Percentiles rank a stretch among this genome's conserved stretches.
phyloP scores from a whole-genome alignment of 2,888 invertebrate species.

The Amitus sp. region DNA sequence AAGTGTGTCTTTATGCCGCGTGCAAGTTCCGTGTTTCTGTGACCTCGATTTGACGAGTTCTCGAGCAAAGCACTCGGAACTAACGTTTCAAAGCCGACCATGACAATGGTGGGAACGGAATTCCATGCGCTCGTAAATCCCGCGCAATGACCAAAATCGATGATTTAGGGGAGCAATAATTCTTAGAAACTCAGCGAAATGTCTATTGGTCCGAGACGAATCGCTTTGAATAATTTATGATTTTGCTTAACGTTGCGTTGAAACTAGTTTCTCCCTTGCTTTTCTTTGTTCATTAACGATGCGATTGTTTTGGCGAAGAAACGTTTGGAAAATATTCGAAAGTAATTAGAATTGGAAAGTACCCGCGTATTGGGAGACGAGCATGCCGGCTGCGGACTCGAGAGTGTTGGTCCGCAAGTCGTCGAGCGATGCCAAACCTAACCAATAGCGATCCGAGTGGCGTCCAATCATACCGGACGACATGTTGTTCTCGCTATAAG shows the following conservation, averaged over 20 bases:
- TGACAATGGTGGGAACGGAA: slow-evolving; percentile 6
- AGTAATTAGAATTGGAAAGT: slow-evolving; percentile 40
- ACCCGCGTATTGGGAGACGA: slow-evolving; percentile 93
- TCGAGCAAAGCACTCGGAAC: too few relatives aligned
- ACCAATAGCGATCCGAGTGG: slow-evolving; percentile 82
- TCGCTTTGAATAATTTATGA: background rate
- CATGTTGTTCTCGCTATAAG: slow-evolving; percentile 91
- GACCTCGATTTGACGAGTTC: slow-evolving; percentile 56
- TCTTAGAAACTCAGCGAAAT: too few relatives aligned
- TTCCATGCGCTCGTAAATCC: slow-evolving; percentile 3
- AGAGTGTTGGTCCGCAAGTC: slow-evolving; percentile 94
- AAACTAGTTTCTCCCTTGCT: background rate
- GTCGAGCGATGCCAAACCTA: slow-evolving; percentile 89
- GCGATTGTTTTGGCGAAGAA: background rate
- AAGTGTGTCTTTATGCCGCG: slow-evolving; percentile 62
- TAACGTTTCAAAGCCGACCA: slow-evolving; percentile 2
- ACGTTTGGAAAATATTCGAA: too few relatives aligned
- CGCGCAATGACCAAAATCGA: slow-evolving; percentile 1
- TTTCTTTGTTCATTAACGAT: slow-evolving; percentile 2
- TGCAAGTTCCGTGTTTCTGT: slow-evolving; percentile 62
- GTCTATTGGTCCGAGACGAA: slow-evolving; percentile 1
- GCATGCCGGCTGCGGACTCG: slow-evolving; percentile 89
- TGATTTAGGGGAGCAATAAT: too few relatives aligned
- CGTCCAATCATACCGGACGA: slow-evolving; percentile 82
- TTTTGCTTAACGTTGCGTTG: background rate